These are phyloP conservation scores for Anomalospiza imberbis DNA, from an alignment of 2,797 vertebrate genomes.

Conservation along the genomic window DNA sequence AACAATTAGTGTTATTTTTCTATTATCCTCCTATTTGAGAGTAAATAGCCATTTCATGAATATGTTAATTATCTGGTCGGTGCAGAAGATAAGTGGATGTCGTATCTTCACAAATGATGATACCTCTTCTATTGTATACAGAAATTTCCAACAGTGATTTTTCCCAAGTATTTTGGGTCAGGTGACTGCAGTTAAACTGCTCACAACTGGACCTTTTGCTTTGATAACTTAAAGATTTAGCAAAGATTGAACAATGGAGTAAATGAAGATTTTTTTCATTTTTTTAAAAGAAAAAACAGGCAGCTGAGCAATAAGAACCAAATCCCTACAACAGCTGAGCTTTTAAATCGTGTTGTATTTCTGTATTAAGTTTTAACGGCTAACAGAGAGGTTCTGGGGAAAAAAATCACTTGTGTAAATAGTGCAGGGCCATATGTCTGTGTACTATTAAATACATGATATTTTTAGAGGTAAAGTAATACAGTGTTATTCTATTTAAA, in stretches of 20 bases:
- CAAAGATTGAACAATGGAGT: not conserved
- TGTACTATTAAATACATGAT: not conserved
- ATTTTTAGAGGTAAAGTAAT: conserved; percentile 4
- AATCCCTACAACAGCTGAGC: not conserved
- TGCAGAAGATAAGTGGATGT: conserved; percentile 71
- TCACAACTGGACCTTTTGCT: not conserved
- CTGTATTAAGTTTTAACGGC: not conserved
- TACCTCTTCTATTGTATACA: conserved; percentile 64
- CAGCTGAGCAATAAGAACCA: not conserved
- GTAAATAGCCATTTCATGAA: conserved; percentile 82
- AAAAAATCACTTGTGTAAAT: not conserved
- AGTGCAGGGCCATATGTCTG: not conserved
- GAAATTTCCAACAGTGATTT: conserved; percentile 26
- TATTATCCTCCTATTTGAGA: conserved; percentile 77
- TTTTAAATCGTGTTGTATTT: not conserved
- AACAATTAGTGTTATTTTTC: conserved; percentile 85
- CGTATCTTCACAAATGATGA: conserved; percentile 46
- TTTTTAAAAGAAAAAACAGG: not conserved
- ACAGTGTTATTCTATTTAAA: not conserved
- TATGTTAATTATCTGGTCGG: conserved; percentile 79
- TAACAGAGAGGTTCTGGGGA: not conserved
- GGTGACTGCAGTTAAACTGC: not conserved
- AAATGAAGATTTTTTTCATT: not conserved
- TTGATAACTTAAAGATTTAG: not conserved
- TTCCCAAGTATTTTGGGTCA: not conserved